phyloP scores from a whole-genome alignment of 2,888 invertebrate species.

The Tachina grossa region DNA sequence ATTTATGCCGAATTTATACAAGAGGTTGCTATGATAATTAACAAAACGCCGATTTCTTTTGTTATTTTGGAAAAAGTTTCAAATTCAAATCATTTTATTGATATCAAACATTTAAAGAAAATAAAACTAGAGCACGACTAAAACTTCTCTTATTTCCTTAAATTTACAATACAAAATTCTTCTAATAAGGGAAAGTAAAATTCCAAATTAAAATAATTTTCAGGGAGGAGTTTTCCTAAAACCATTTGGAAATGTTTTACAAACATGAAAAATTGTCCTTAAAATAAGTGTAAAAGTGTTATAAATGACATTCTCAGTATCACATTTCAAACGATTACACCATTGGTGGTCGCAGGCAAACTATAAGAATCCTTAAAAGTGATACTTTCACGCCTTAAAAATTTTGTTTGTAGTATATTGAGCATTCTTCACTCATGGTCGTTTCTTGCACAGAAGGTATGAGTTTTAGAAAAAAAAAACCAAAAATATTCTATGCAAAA shows the following conservation, averaged over 20 bases:
- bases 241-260: constrained; percentile 9
- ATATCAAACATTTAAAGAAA: not conserved
- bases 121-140: not conserved
- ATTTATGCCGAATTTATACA: too few relatives aligned
- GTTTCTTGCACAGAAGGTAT: constrained; percentile 12
- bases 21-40: too few relatives aligned
- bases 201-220: not conserved
- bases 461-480: not conserved
- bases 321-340: constrained; percentile 63
- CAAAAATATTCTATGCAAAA: constrained; percentile 37
- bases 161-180: not conserved
- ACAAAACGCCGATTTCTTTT: too few relatives aligned
- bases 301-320: constrained; percentile 73
- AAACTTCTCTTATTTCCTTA: not conserved
- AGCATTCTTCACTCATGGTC: constrained; percentile 70
- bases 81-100: too few relatives aligned
- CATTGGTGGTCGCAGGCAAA: constrained; percentile 52
- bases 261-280: constrained; percentile 15
- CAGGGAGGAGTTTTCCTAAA: constrained; percentile 29
- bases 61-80: too few relatives aligned
- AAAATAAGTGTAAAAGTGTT: constrained; percentile 75
- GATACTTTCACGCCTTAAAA: constrained; percentile 15
- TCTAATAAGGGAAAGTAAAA: not conserved
- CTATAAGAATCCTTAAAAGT: constrained; percentile 4
- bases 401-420: constrained; percentile 31